Conservation (phyloP, 2,797 vertebrate species). For the Clarias laeviceps region DNA sequence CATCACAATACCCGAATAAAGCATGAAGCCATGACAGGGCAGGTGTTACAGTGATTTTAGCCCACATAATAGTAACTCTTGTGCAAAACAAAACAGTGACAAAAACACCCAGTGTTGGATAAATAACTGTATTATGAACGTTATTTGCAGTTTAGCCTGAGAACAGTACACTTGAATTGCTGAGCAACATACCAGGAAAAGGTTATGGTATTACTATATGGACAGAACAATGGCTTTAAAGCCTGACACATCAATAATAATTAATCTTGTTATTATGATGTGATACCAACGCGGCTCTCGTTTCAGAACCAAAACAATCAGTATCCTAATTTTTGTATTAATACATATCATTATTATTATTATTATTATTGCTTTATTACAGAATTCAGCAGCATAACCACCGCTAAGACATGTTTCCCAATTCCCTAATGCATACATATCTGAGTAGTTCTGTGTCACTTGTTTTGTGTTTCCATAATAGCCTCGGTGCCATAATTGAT, state of each 20-base stretch:
- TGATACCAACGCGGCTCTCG: neutral
- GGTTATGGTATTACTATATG: neutral
- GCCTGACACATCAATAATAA: neutral
- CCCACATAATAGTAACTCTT: neutral
- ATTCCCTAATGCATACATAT: neutral
- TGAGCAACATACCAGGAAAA: neutral
- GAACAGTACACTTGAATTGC: neutral
- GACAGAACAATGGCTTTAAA: neutral
- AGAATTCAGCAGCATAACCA: constrained; percentile 38
- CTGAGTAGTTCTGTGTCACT: neutral
- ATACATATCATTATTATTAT: neutral
- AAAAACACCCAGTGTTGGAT: neutral
- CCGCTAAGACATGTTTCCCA: constrained; percentile 21
- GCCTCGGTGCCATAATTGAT: constrained; percentile 23
- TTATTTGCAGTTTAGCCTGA: neutral
- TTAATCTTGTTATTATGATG: neutral
- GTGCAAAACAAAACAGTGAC: too few species aligned
- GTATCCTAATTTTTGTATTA: neutral
- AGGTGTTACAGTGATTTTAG: neutral
- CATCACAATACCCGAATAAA: neutral
- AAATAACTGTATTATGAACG: neutral
- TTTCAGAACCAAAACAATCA: neutral
- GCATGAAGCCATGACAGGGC: neutral
- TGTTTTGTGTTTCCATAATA: constrained; percentile 12
- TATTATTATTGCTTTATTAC: constrained; percentile 2